Conservation (phyloP, 2,888 invertebrate genomes). For the Vanessa cardui region DNA sequence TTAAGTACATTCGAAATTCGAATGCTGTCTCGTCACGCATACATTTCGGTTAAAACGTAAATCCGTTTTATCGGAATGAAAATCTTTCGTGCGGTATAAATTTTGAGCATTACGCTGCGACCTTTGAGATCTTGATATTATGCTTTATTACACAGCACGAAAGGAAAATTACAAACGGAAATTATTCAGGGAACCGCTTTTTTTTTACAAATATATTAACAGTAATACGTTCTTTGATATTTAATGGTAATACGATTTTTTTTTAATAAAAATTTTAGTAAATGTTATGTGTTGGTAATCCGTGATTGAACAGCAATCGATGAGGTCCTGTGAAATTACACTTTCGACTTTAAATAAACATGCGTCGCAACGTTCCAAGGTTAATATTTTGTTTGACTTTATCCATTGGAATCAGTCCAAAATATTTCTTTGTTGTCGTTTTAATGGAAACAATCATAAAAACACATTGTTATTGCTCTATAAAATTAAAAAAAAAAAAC, state of each 20-base stretch:
- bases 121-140: slow-evolving; percentile 30
- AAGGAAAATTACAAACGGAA: not conserved
- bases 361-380: slow-evolving; percentile 20
- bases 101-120: slow-evolving; percentile 25
- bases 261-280: too few relatives aligned
- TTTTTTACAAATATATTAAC: too few relatives aligned
- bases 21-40: slow-evolving; percentile 24
- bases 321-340: slow-evolving; percentile 17
- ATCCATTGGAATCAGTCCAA: slow-evolving; percentile 28
- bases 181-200: not conserved
- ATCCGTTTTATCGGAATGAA: slow-evolving; percentile 19
- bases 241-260: too few relatives aligned
- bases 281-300: not conserved
- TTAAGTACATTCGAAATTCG: not conserved
- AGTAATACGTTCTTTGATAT: too few relatives aligned
- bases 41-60: slow-evolving; percentile 9
- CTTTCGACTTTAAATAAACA: slow-evolving; percentile 20
- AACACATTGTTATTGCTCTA: slow-evolving; percentile 20
- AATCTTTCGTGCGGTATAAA: slow-evolving; percentile 31
- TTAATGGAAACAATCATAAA: slow-evolving; percentile 24
- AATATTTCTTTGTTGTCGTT: slow-evolving; percentile 25
- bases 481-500: slow-evolving; percentile 17
- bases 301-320: not conserved
- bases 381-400: slow-evolving; percentile 26
- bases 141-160: not conserved